Evolutionary conservation across 2,797 vertebrate species (phyloP), one percentile per base, ranked within the genome.

Genomic region (Syngnathus acus): DNA sequence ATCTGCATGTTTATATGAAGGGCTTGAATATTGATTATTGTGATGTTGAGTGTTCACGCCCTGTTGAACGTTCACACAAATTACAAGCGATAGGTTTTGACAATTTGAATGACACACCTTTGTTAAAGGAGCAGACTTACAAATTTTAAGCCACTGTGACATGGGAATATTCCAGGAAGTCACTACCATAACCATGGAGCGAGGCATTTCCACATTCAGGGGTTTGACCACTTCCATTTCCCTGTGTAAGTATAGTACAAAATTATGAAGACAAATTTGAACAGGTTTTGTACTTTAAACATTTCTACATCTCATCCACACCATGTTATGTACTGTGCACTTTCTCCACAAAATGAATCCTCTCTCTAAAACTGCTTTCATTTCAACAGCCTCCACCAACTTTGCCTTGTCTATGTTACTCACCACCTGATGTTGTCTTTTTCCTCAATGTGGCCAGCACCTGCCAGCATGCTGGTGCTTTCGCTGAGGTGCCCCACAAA

Each of bases 141-240:
- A 97, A 40, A 89, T 93, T 81, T 95, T 96, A 19, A 98, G 88
- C 94, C 95, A 97, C 6, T 82, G 87, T 55, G 95, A 96, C 94
- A 98, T 96, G 53, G 95, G 94, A 73, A 95, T 85, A 79, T 98
- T 98, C 95, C 95, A 98, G 74, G 90, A 95, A 0, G 92, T 95
- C 70, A 96, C 95, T 37, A 96, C 95, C 70, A 94, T 87, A 2
- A 94, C 94, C 95, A 97, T 95, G 51, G 95, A 98, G 45, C 94
- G 92, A 17, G 95, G 95, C 61, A 95, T 73, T 75, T 97, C 95
- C 71, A 98, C 92, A 2, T 85, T 88, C 64, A 95, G 78, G 0
- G 95, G 94, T 47, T 88, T 92, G n/a, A 93, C 92, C 61, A 96
- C 93, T 0, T 80, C 85, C 80, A 96, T 79, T 62, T 95, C 93